phyloP scores from a whole-genome alignment of 2,113 vertebrate genomes.

The Pica pica region DNA sequence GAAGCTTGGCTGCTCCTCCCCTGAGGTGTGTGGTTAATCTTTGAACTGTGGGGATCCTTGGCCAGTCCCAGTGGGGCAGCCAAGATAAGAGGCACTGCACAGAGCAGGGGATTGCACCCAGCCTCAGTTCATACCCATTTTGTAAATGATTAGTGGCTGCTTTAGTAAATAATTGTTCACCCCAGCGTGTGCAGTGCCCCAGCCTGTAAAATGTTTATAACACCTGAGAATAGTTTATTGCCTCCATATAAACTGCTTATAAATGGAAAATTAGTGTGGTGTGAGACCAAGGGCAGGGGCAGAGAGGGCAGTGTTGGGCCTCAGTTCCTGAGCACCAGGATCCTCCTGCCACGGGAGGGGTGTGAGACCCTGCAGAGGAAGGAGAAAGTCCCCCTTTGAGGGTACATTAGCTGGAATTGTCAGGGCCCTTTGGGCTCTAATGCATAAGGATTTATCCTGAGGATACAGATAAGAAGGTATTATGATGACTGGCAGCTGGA shows the following conservation, averaged over 20 bases:
- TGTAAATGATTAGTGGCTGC: conserved; percentile 22
- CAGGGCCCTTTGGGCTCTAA: background rate
- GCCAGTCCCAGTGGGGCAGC: background rate
- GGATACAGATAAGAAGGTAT: background rate
- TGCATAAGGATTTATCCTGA: background rate
- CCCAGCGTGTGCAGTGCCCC: background rate
- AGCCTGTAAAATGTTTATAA: conserved; percentile 8
- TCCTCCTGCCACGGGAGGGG: background rate
- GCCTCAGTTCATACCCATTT: background rate
- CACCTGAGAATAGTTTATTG: conserved; percentile 9
- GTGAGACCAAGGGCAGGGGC: background rate
- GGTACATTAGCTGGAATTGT: background rate
- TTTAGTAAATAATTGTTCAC: conserved; percentile 26
- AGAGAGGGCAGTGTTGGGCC: background rate
- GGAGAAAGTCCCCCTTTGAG: background rate
- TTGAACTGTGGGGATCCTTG: background rate
- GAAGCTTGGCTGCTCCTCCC: background rate
- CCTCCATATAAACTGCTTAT: background rate
- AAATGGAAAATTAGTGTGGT: background rate
- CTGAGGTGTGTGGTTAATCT: background rate
- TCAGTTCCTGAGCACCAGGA: background rate
- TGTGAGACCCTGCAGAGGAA: background rate
- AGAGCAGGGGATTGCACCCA: background rate
- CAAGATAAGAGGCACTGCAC: background rate
- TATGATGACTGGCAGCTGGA: background rate